Evolutionary conservation across 37 sponge, comb jelly and placozoan species (phyloP), one percentile per base, ranked within the genome.

Genomic region (Chondrosia reniformis): DNA sequence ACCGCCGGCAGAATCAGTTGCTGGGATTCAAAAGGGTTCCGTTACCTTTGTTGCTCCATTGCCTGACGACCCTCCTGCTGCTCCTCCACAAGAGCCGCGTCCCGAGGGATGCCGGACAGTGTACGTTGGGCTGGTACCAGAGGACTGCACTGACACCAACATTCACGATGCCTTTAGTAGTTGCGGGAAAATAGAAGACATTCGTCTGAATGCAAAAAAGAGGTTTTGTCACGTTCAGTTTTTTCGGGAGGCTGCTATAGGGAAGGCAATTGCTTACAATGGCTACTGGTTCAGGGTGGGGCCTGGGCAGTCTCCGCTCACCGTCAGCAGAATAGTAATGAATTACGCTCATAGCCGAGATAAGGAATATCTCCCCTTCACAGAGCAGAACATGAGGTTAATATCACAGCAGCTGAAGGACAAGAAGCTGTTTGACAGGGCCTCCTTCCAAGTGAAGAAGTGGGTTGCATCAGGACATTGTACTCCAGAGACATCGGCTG

Each of bases 211-310:
- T 37, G 17, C 44, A 13, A 76, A 63, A 15, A 69, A 75, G 42
- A 76, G 71, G 40, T 91, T 84, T 62, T 82, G 82, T 9, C 92
- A 91, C 65, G 74, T 91, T 0, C 81, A 87, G 63, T 91, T 91
- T 21, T 33, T n/a, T 7, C 28, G 58, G 17, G 76, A 63, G 17
- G 41, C 46, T 22, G 73, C 80, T 5, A 82, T 87, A 22, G 85
- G 78, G 19, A 81, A 52, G 45, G 88, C 88, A n/a, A 38, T 91
- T 10, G 81, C 81, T 21, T 44, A 87, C 12, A 75, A 58, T 46
- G 73, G 74, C 24, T 81, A 61, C 42, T 24, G 55, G 45, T 38
- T 91, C 21, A 37, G 67, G 24, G 45, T 91, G n/a, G 88, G 84
- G 21, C 78, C 84, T 19, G 31, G 71, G 40, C 52, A 52, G 55